Base-by-base conservation (phyloP, 2,113 vertebrate species). In the Formicarius rufipectus region DNA sequence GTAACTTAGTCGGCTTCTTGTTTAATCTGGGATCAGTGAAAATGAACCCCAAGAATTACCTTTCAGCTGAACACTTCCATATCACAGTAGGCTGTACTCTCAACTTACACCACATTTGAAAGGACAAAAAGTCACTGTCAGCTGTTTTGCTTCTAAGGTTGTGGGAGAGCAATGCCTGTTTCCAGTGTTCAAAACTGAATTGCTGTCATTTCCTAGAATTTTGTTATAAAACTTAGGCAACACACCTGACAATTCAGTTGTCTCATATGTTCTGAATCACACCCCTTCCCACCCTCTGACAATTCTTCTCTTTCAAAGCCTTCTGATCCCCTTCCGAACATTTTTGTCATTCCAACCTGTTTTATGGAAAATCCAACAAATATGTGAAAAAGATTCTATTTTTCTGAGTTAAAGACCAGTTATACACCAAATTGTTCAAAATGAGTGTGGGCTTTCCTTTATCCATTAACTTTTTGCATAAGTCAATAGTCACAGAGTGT, bases 361-460 rank as follows among this genome's bases (percentile, higher is more conserved):
- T 87, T 60, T 39, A 64, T n/a, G 18, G 14, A 80, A 80, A 86
- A 74, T 7, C 2, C 24, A 62, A 12, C 3, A 84, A 76, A 56
- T 1, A 1, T 33, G 12, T 55, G 35, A 68, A 64, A 85, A 62
- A 62, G 21, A 37, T 28, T 28, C 30, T 53, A 5, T 53, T 21
- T 13, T 63, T 52, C 21, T 53, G 42, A 72, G 49, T 35, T 14
- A 68, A 78, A 14, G 27, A 27, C 21, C 16, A 20, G 18, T 67
- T 67, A 33, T 13, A 64, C 11, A 52, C 19, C 17, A 69, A 3
- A n/a, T 64, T 71, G 16, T 71, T 94, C 18, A 47, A 74, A 87
- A 63, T 12, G 3, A 0, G 0, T 40, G 21, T 56, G 30, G 71
- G 12, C 23, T 56, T 76, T 80, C 4, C 12, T 86, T 62, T 30